Percentiles rank a stretch among this genome's conserved stretches.
Evolutionary conservation across 2,113 vertebrate species (phyloP).

Genomic region (Bagarius yarrelli): DNA sequence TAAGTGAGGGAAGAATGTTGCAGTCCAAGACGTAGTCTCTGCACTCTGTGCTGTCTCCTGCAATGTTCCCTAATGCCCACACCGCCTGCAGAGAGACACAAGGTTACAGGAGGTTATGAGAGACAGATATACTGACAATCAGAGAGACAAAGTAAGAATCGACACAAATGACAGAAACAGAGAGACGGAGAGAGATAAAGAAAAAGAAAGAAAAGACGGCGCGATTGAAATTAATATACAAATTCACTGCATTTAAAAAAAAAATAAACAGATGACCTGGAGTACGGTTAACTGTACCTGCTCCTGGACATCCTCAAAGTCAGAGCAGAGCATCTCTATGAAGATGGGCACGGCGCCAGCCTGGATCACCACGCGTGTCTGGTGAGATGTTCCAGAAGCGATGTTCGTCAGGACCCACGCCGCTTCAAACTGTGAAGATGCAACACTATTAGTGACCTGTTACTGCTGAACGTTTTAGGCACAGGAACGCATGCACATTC

Average conservation of each 20-base stretch:
- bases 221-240: too few species aligned
- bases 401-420: slow-evolving; percentile 98
- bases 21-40: slow-evolving; percentile 96
- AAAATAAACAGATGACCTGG: background rate
- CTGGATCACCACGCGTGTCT: slow-evolving; percentile 96
- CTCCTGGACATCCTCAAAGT: slow-evolving; percentile 97
- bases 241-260: background rate
- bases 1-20: slow-evolving; percentile 90
- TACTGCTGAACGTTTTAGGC: slow-evolving; percentile 2
- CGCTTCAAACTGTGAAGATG: slow-evolving; percentile 87
- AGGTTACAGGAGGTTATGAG: background rate
- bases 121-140: background rate
- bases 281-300: slow-evolving; percentile 74
- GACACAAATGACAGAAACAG: background rate
- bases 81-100: slow-evolving; percentile 79
- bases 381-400: slow-evolving; percentile 94
- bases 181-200: background rate
- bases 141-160: background rate
- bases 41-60: slow-evolving; percentile 97
- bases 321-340: slow-evolving; percentile 93
- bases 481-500: slow-evolving; percentile 22
- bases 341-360: slow-evolving; percentile 97
- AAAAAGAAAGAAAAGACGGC: background rate
- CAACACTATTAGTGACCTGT: slow-evolving; percentile 3
- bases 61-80: slow-evolving; percentile 98